Conservation (phyloP, 2,113 vertebrate species). For the Carassius auratus region DNA sequence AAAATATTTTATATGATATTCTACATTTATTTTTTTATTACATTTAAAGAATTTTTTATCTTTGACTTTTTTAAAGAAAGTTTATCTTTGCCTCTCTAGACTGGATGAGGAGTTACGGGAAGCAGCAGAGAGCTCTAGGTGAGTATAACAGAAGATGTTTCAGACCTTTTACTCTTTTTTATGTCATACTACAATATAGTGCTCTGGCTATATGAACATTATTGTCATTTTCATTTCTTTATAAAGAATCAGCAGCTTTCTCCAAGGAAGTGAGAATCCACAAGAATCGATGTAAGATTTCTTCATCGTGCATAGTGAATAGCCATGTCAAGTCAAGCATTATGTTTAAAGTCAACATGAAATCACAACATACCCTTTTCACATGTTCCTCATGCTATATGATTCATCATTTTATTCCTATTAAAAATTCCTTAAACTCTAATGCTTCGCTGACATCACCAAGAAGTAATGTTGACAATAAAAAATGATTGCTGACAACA, state of each 20-base stretch:
- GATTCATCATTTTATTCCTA: neutral
- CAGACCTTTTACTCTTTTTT: neutral
- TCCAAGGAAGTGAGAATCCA: slow-evolving; percentile 70
- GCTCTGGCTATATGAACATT: neutral
- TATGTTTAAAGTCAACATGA: neutral
- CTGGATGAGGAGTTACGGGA: slow-evolving; percentile 95
- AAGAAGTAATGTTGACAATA: neutral
- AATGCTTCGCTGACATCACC: neutral
- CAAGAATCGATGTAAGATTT: slow-evolving; percentile 68
- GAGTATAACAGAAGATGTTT: slow-evolving; percentile 66
- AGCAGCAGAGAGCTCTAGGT: slow-evolving; percentile 85
- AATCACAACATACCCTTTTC: neutral
- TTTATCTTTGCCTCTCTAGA: slow-evolving; percentile 68
- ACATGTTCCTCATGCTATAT: neutral
- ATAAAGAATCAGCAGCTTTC: slow-evolving; percentile 72
- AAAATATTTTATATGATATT: no score
- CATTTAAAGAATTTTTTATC: neutral
- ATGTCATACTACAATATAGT: neutral
- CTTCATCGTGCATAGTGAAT: neutral
- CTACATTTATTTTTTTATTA: no score
- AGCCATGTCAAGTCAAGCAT: neutral
- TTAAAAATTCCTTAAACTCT: neutral
- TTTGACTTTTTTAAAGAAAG: no score
- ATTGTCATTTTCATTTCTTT: slow-evolving; percentile 23
- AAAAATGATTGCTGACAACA: neutral